These are phyloP conservation scores for Stomorhina lunata DNA, from an alignment of 2,888 invertebrate genomes.

Conservation along the genomic window DNA sequence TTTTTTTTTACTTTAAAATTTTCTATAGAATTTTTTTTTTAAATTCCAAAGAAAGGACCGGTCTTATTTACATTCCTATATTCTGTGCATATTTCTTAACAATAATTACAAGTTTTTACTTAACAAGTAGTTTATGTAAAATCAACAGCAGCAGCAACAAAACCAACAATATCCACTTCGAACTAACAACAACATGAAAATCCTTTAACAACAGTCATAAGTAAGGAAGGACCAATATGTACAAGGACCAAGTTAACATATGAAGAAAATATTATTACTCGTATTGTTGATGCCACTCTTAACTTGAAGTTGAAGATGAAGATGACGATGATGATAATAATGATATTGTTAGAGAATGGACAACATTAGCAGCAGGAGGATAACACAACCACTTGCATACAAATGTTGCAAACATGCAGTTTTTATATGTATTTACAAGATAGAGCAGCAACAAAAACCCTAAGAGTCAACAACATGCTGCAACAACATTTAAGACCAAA, in stretches of 20 bases:
- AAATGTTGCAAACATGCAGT: constrained; percentile 32
- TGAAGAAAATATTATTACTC: constrained; percentile 39
- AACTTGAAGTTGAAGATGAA: constrained; percentile 1
- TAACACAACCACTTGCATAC: not conserved
- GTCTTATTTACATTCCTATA: too few relatives aligned
- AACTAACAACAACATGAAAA: constrained; percentile 50
- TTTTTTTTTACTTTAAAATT: not conserved
- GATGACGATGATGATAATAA: constrained; percentile 6
- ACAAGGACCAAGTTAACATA: constrained; percentile 20
- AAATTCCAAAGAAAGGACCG: too few relatives aligned
- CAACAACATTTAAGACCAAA: constrained; percentile 57
- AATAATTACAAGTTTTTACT: constrained; percentile 57
- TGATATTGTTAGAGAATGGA: constrained; percentile 25
- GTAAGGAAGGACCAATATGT: not conserved
- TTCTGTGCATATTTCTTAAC: too few relatives aligned
- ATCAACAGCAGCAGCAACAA: constrained; percentile 43
- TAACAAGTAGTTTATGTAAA: constrained; percentile 57
- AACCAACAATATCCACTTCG: constrained; percentile 1
- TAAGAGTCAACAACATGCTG: constrained; percentile 50
- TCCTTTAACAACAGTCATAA: constrained; percentile 57
- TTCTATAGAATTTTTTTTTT: too few relatives aligned
- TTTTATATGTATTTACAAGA: constrained; percentile 54
- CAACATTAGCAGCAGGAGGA: constrained; percentile 1
- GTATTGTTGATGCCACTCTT: not conserved
- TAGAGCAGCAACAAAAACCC: not conserved